These are phyloP conservation scores for Dermatemys mawii DNA, from an alignment of 2,113 vertebrate species.

Conservation along the genomic window DNA sequence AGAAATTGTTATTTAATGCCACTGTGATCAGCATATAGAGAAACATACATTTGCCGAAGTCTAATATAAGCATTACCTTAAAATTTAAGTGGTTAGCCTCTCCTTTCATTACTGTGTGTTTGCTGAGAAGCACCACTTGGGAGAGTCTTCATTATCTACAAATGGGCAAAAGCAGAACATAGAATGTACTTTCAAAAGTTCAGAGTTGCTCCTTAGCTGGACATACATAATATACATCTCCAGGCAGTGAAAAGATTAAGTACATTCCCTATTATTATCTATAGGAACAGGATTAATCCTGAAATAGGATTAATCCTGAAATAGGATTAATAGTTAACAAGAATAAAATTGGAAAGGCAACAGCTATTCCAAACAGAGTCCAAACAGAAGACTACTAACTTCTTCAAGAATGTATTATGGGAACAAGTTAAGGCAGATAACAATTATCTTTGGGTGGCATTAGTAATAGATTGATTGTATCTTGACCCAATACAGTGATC, in stretches of 20 bases:
- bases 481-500: constrained; percentile 24
- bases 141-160: neutral
- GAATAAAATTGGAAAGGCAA: constrained; percentile 44
- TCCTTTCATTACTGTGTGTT: neutral
- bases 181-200: neutral
- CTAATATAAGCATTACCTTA: neutral
- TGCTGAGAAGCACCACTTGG: neutral
- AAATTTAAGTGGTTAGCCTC: neutral
- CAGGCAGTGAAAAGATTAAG: neutral
- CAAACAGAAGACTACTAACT: neutral
- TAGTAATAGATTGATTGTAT: constrained; percentile 28
- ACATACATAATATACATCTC: neutral
- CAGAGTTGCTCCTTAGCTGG: neutral
- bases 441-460: neutral
- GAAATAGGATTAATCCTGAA: too few relatives aligned
- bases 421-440: constrained; percentile 38
- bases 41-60: neutral
- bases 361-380: constrained; percentile 14
- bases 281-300: constrained; percentile 13
- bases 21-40: neutral
- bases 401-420: constrained; percentile 5
- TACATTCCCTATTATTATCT: neutral
- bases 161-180: neutral
- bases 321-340: neutral
- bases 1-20: neutral